These are phyloP conservation scores for Diaprepes abbreviatus DNA, from an alignment of 2,888 invertebrate species.

Conservation along the genomic window DNA sequence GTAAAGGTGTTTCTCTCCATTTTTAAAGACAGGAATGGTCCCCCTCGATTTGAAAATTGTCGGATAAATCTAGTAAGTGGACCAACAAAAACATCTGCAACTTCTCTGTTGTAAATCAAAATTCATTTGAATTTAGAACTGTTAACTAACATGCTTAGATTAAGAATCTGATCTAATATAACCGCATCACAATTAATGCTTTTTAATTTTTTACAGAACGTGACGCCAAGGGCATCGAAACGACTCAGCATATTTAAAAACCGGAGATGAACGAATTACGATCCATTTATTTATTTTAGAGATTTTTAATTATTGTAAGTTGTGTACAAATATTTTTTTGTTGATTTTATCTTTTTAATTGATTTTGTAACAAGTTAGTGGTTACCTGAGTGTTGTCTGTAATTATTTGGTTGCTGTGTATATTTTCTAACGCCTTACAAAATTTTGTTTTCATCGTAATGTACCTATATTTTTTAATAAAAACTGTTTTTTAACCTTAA, in stretches of 20 bases:
- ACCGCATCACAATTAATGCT: too few species aligned
- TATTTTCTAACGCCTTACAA: background rate
- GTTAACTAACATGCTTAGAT: too few species aligned
- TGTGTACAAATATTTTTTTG: background rate
- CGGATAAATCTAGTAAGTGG: too few species aligned
- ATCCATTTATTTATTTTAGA: too few species aligned
- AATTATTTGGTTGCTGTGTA: background rate
- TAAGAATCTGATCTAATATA: too few species aligned
- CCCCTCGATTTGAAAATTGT: too few species aligned
- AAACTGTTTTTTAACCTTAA: background rate
- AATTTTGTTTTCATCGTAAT: background rate
- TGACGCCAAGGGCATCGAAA: conserved; percentile 51
- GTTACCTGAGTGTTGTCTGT: background rate
- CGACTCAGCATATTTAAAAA: conserved; percentile 53
- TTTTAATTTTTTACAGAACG: conserved; percentile 51
- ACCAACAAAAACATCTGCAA: too few species aligned
- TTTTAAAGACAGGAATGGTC: too few species aligned
- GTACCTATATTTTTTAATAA: background rate
- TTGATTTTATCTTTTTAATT: background rate
- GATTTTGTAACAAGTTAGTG: too few species aligned
- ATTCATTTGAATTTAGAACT: too few species aligned
- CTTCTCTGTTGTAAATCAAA: too few species aligned
- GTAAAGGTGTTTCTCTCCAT: too few species aligned
- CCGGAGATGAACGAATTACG: conserved; percentile 35
- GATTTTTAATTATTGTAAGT: background rate